These are phyloP conservation scores for Odocoileus virginianus DNA, from an alignment of 2,113 vertebrate species.

Conservation along the genomic window DNA sequence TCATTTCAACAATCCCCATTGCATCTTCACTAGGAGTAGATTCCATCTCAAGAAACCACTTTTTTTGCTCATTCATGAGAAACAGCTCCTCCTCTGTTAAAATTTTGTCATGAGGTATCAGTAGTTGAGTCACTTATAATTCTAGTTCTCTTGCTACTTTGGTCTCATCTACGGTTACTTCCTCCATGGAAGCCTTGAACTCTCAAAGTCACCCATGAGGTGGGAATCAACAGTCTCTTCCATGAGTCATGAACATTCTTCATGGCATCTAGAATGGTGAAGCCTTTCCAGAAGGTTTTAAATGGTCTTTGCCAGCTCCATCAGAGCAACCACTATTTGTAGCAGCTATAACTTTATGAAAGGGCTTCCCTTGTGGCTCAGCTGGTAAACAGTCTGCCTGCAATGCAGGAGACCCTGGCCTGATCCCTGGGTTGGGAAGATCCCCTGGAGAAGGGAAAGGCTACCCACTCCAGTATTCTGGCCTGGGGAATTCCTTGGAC, in stretches of 20 bases:
- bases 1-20: not conserved
- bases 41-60: not conserved
- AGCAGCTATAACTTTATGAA: not conserved
- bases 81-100: too few relatives aligned
- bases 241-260: not conserved
- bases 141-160: not conserved
- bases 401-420: not conserved
- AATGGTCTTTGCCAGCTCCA: not conserved
- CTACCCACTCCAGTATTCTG: not conserved
- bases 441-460: not conserved
- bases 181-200: not conserved
- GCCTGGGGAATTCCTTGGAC: not conserved
- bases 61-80: not conserved
- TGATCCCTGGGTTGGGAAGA: not conserved
- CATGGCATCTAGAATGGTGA: not conserved
- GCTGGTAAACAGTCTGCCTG: not conserved
- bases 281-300: not conserved
- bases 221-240: not conserved
- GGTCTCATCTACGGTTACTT: not conserved
- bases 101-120: not conserved
- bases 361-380: not conserved
- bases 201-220: not conserved
- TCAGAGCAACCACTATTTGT: not conserved
- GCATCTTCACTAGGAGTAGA: not conserved
- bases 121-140: not conserved